A percentile compares a stretch with the other conserved stretches of the same genome.
These are phyloP conservation scores for Acomys russatus DNA, from an alignment of 2,797 vertebrate species.

Conservation along the genomic window DNA sequence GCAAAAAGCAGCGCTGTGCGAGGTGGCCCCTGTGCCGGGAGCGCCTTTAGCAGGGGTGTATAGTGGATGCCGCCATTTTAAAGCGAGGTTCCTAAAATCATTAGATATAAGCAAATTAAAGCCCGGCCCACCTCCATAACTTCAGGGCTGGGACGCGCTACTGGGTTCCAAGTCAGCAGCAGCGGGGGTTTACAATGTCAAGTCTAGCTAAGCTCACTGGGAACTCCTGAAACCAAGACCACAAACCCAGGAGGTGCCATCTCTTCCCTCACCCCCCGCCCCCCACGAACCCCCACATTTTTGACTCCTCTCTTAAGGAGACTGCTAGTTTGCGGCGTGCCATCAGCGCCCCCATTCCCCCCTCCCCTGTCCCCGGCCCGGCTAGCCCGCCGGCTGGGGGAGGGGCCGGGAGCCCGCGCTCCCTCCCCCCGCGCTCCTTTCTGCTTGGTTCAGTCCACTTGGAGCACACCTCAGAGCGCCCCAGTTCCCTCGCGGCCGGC, in stretches of 20 bases:
- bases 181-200: slow-evolving; percentile 77
- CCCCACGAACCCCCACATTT: neutral
- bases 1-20: slow-evolving; percentile 80
- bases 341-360: too few relatives aligned
- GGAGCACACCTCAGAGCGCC: slow-evolving; percentile 76
- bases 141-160: slow-evolving; percentile 81
- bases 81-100: slow-evolving; percentile 83
- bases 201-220: slow-evolving; percentile 23
- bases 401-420: neutral
- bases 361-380: neutral
- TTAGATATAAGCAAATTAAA: slow-evolving; percentile 86
- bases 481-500: slow-evolving; percentile 34
- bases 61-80: slow-evolving; percentile 89
- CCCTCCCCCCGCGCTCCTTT: neutral
- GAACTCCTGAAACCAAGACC: slow-evolving; percentile 33
- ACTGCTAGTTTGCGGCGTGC: neutral
- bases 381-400: neutral
- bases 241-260: neutral
- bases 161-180: slow-evolving; percentile 52
- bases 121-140: slow-evolving; percentile 84
- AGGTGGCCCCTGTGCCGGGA: slow-evolving; percentile 78
- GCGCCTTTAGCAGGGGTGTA: slow-evolving; percentile 88
- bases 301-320: neutral
- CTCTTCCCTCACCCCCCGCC: neutral
- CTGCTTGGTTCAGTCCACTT: slow-evolving; percentile 83